Evolutionary conservation across 2,113 vertebrate genomes (phyloP).

Genomic region (Pluvianellus socialis): DNA sequence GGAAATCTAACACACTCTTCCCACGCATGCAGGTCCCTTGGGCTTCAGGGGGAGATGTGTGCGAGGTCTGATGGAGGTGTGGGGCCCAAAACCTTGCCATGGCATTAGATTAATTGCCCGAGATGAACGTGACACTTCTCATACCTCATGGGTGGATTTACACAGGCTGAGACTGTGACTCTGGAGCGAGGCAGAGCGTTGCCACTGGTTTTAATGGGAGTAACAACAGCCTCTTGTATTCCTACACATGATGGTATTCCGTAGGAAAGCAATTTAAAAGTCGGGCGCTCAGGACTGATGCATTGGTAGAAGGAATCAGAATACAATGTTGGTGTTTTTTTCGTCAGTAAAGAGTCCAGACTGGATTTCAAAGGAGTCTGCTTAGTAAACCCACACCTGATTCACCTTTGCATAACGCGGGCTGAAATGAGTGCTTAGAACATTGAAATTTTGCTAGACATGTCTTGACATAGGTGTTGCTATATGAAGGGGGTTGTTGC

Average conservation of each 20-base stretch:
- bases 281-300: not conserved
- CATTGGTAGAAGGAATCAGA: not conserved
- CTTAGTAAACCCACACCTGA: not conserved
- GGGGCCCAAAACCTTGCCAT: not conserved
- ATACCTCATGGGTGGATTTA: not conserved
- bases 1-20: not conserved
- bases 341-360: not conserved
- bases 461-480: not conserved
- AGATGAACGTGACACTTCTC: not conserved
- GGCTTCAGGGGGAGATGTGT: not conserved
- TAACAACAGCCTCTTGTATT: not conserved
- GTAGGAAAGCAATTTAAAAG: not conserved
- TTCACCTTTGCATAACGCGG: not conserved
- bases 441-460: not conserved
- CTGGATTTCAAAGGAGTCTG: not conserved
- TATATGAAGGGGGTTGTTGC: not conserved
- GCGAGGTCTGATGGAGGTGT: not conserved
- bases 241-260: not conserved
- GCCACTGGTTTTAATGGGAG: not conserved
- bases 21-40: not conserved
- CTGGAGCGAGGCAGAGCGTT: not conserved
- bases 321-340: accelerated
- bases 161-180: not conserved
- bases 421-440: not conserved
- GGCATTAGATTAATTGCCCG: not conserved